These are phyloP conservation scores for Siniperca undulata DNA, from an alignment of 2,797 vertebrate species.

Conservation along the genomic window DNA sequence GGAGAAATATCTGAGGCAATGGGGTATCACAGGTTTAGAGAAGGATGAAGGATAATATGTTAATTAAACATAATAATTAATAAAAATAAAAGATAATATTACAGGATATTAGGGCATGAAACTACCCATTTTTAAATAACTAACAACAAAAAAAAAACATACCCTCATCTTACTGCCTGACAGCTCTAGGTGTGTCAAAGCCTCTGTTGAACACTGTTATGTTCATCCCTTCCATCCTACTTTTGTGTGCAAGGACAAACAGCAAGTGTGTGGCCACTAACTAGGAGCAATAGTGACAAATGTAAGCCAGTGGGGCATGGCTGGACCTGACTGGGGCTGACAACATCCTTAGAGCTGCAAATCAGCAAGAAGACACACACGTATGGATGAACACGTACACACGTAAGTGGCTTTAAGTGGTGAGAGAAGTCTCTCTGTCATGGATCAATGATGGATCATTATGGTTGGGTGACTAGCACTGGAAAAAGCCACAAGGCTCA, in stretches of 20 bases:
- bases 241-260: constrained; percentile 29
- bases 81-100: background rate
- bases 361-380: constrained; percentile 34
- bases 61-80: background rate
- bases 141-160: background rate
- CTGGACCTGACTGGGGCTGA: constrained; percentile 45
- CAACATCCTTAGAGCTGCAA: constrained; percentile 38
- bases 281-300: constrained; percentile 48
- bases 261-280: constrained; percentile 24
- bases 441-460: constrained; percentile 70
- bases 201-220: background rate
- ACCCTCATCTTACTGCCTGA: background rate
- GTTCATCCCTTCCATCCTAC: constrained; percentile 7
- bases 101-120: background rate
- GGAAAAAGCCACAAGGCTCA: constrained; percentile 55
- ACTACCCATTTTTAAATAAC: background rate
- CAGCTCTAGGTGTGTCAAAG: constrained; percentile 8
- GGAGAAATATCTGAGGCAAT: background rate
- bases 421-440: constrained; percentile 57
- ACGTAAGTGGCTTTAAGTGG: constrained; percentile 60
- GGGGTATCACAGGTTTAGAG: background rate
- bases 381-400: constrained; percentile 26
- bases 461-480: constrained; percentile 54
- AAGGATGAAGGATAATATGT: background rate
- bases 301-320: constrained; percentile 51